A percentile compares a stretch with the other conserved stretches of the same genome.
Evolutionary conservation across 2,113 vertebrate genomes (phyloP).

Genomic region (Rhagologus leucostigma): DNA sequence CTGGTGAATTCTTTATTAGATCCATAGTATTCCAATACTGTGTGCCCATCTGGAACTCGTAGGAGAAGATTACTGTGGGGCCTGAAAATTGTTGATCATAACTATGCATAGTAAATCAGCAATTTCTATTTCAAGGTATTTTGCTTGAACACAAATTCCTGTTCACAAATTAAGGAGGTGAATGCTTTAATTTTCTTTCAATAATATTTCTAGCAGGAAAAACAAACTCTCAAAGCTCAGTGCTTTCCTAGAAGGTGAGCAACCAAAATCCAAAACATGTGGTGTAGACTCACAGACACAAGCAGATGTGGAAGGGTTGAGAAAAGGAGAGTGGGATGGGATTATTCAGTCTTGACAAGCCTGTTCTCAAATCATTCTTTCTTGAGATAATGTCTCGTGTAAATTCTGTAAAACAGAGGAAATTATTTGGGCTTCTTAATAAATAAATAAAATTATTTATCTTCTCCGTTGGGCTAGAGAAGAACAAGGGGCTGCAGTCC

Average conservation of each 20-base stretch:
- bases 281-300: not conserved
- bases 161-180: not conserved
- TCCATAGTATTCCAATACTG: not conserved
- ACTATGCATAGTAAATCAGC: not conserved
- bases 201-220: not conserved
- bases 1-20: not conserved
- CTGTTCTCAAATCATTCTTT: not conserved
- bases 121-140: constrained; percentile 1
- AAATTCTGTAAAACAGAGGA: not conserved
- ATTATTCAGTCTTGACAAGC: not conserved
- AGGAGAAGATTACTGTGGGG: not conserved
- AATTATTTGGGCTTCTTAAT: no score
- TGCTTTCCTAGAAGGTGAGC: not conserved
- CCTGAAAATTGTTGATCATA: constrained; percentile 15
- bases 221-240: not conserved
- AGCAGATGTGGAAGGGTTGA: not conserved
- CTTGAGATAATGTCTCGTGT: not conserved
- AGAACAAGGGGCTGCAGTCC: not conserved
- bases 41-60: not conserved
- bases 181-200: not conserved
- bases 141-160: not conserved
- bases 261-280: not conserved
- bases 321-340: not conserved
- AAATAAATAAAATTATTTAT: no score
- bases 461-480: not conserved